Base-by-base conservation (phyloP, 2,888 invertebrate species). In the Clepsis dumicolana region DNA sequence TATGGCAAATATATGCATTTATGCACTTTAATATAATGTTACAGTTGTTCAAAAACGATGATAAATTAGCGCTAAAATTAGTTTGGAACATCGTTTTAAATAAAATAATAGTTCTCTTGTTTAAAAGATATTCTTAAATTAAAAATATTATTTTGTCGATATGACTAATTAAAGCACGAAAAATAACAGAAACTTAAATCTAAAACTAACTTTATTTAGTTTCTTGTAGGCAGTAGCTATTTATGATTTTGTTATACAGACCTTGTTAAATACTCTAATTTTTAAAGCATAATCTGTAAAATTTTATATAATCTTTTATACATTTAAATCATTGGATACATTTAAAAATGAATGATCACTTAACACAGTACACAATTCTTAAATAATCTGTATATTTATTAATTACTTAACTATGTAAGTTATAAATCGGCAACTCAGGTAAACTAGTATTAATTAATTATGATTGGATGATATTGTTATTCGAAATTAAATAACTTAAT, bases 161-260 rank as follows among this genome's bases (percentile, higher is more conserved):
- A 48, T 21, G 10, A 48, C 48, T 48, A 21, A 21, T 48, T 10
- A 48, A 48, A 48, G 21, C 21, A 21, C 10, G 21, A 12, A 21
- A 21, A 48, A 21, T 21, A 44, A 48, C 21, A 48, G 5, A 41
- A 44, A 41, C 7, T 38, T 38, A 5, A 44, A 48, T 38, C 41
- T 44, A 44, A 27, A 44, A 16, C 18, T 41, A 41, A 29, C 18
- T 16, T 29, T 48, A 16, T 57, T 57, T 18, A 35, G 18, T 14
- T 32, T 66, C 69, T 54, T 70, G 35, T 71, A 73, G 71, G 73
- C 73, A 73, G 73, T 71, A 65, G 60, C 57, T 16, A 60, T 60
- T 65, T 59, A 59, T 52, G 57, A 29, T 52, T 4, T 29, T 53
- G 5, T 35, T 35, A n/a, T 24, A 14, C 21, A 14, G 10, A 48